Evolutionary conservation across 1,140 invertebrate species (phyloP).

Genomic region (Samia ricini): DNA sequence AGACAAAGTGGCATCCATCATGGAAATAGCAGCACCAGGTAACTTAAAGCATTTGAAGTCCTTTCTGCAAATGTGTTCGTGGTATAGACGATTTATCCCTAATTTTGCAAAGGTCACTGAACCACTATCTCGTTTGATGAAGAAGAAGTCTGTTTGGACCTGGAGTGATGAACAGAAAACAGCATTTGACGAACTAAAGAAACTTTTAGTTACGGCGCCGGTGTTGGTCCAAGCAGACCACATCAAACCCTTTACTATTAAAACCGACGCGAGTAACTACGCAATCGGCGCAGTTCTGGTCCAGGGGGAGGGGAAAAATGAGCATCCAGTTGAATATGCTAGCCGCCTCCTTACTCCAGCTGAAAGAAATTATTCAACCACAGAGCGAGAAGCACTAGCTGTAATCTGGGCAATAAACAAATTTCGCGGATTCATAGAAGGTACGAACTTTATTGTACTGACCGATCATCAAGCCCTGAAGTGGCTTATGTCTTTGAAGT

Average conservation of each 20-base stretch:
- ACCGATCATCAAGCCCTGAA: too few species aligned
- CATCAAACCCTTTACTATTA: background rate
- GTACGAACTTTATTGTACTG: too few species aligned
- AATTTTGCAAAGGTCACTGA: background rate
- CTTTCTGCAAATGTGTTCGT: conserved; percentile 12
- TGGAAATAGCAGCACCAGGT: background rate
- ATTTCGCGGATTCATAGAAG: background rate
- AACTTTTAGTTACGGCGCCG: background rate
- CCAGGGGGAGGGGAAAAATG: conserved; percentile 9
- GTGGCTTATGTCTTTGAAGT: too few species aligned
- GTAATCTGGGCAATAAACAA: conserved; percentile 1
- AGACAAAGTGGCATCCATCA: conserved; percentile 4
- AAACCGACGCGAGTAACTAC: conserved; percentile 12
- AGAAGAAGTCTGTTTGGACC: conserved; percentile 4
- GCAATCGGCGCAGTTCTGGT: conserved; percentile 10
- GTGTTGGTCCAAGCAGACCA: conserved; percentile 7
- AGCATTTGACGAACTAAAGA: conserved; percentile 5
- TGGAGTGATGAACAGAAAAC: background rate
- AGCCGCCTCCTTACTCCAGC: background rate
- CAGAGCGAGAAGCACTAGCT: conserved; percentile 8
- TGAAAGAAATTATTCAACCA: conserved; percentile 1
- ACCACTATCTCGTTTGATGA: background rate
- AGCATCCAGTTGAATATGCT: conserved; percentile 8
- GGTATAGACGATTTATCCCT: conserved; percentile 13
- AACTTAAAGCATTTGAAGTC: conserved; percentile 5